These are phyloP conservation scores for Cybosia mesomella DNA, from an alignment of 2,888 invertebrate genomes.

Conservation along the genomic window DNA sequence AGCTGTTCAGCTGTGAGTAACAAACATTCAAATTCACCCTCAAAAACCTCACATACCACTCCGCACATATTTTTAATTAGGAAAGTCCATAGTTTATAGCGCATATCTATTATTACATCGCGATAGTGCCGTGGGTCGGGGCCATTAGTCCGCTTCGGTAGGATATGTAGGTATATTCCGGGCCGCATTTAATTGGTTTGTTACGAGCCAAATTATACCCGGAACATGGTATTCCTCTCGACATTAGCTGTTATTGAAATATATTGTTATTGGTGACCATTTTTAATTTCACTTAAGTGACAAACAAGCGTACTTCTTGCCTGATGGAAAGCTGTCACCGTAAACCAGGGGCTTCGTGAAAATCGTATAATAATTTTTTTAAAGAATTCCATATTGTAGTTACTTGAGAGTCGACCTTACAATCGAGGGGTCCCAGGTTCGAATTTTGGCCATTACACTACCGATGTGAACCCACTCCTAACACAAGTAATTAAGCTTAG, in stretches of 20 bases:
- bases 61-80: constrained; percentile 25
- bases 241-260: constrained; percentile 31
- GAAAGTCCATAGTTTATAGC: constrained; percentile 15
- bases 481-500: no score
- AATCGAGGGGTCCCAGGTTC: no score
- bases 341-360: not conserved
- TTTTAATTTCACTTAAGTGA: not conserved
- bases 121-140: constrained; percentile 23
- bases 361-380: no score
- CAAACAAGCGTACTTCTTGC: not conserved
- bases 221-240: constrained; percentile 36
- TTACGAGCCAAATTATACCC: constrained; percentile 49
- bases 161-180: constrained; percentile 31
- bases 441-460: no score
- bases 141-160: constrained; percentile 36
- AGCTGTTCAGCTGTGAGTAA: no score
- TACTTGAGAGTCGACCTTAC: no score
- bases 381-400: no score
- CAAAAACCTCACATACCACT: constrained; percentile 6
- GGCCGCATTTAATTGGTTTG: constrained; percentile 54
- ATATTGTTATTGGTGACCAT: constrained; percentile 2
- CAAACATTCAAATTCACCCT: no score
- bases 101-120: constrained; percentile 28
- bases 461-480: no score
- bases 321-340: not conserved